phyloP scores from a whole-genome alignment of 2,113 vertebrate genomes.

The Crypturellus undulatus region DNA sequence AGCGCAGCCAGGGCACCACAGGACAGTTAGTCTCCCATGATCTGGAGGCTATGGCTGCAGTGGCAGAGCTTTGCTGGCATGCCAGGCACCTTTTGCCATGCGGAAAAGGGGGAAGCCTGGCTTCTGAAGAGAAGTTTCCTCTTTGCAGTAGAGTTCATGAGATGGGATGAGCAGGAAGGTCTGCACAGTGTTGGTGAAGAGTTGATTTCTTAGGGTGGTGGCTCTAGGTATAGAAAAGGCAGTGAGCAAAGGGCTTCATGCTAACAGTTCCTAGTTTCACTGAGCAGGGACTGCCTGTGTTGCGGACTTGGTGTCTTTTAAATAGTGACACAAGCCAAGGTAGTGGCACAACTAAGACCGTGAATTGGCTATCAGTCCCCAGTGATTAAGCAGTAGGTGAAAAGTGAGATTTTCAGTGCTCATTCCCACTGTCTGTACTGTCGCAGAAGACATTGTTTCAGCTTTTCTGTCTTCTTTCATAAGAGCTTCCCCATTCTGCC shows the following conservation, averaged over 20 bases:
- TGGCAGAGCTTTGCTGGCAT: fast-evolving
- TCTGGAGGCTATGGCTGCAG: not conserved
- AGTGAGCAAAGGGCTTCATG: not conserved
- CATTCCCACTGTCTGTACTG: not conserved
- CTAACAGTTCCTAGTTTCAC: not conserved
- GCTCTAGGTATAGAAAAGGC: not conserved
- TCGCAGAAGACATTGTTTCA: not conserved
- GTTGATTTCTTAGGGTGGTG: not conserved
- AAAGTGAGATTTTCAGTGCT: not conserved
- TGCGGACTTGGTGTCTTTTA: not conserved
- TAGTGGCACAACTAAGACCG: not conserved
- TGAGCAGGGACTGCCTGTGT: not conserved
- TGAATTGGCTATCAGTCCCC: not conserved
- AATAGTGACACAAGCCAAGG: not conserved
- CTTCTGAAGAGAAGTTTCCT: not conserved
- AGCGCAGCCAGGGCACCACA: too few species aligned
- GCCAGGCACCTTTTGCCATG: not conserved
- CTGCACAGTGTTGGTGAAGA: not conserved
- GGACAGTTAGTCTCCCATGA: not conserved
- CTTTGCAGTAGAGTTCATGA: not conserved
- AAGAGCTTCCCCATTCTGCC: not conserved
- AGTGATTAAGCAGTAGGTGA: not conserved
- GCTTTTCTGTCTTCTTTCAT: not conserved
- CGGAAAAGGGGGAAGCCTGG: not conserved
- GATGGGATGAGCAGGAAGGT: not conserved